phyloP scores from a whole-genome alignment of 2,797 vertebrate genomes.

The Sebastiscus tertius region DNA sequence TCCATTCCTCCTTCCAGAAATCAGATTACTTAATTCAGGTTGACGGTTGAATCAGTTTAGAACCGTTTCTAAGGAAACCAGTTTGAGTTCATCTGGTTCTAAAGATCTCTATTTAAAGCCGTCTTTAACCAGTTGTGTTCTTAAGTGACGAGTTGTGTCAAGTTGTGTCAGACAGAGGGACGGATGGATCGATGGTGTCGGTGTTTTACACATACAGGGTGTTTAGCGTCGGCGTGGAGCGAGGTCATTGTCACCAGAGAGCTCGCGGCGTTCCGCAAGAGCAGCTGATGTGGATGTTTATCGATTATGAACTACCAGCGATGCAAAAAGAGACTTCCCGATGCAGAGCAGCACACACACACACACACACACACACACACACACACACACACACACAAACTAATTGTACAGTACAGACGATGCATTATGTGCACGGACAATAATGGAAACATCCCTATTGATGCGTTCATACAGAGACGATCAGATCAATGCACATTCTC shows the following conservation, averaged over 20 bases:
- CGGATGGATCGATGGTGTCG: not conserved
- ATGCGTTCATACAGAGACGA: not conserved
- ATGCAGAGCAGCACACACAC: not conserved
- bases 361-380: not conserved
- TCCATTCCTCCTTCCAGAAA: not conserved
- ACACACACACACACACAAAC: not conserved
- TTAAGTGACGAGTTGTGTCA: too few relatives aligned
- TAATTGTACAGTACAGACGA: not conserved
- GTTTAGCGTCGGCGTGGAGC: not conserved
- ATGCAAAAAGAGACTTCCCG: conserved; percentile 1
- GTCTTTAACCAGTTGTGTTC: not conserved
- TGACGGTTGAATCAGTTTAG: not conserved
- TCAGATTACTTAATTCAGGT: not conserved
- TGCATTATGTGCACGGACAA: not conserved
- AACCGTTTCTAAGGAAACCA: not conserved
- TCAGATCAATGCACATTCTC: not conserved
- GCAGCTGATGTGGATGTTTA: conserved; percentile 33
- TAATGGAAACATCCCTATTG: not conserved
- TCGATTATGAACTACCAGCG: conserved; percentile 30
- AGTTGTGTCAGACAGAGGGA: not conserved
- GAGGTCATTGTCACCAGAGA: conserved; percentile 10
- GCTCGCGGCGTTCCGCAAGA: conserved; percentile 1
- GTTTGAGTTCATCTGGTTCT: not conserved
- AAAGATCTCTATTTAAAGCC: not conserved
- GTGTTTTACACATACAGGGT: not conserved